A percentile compares a stretch with the other conserved stretches of the same genome.
phyloP scores from a whole-genome alignment of 1,140 invertebrate genomes.

The Dreissena rostriformis region DNA sequence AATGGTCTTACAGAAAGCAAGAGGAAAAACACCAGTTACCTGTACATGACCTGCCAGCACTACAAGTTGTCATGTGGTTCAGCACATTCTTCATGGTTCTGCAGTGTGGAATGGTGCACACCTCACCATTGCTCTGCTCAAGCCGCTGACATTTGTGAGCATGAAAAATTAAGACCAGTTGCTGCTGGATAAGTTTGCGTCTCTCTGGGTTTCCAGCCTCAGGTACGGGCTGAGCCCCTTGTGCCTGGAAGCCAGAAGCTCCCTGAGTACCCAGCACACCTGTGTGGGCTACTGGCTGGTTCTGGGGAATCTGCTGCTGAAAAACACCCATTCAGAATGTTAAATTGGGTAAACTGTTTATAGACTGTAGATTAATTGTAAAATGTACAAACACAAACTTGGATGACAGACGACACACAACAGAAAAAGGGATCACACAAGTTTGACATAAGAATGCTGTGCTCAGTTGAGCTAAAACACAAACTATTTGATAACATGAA shows the following conservation, averaged over 20 bases:
- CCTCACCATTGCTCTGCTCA: conserved; percentile 84
- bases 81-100: conserved; percentile 99
- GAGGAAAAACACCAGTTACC: conserved; percentile 65
- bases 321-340: no score
- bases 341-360: no score
- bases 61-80: conserved; percentile 99
- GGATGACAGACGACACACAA: no score
- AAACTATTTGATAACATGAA: no score
- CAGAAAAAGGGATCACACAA: no score
- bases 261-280: conserved; percentile 53
- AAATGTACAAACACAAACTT: no score
- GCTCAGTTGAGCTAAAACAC: no score
- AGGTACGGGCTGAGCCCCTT: conserved; percentile 65
- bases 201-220: conserved; percentile 95
- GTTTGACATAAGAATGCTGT: no score
- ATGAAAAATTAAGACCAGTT: conserved; percentile 97
- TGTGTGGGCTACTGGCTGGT: conserved; percentile 44
- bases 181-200: conserved; percentile 99
- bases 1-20: no score
- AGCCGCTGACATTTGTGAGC: conserved; percentile 99
- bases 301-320: conserved; percentile 33
- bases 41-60: conserved; percentile 87
- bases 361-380: no score
- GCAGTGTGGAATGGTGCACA: conserved; percentile 96
- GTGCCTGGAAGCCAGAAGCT: conserved; percentile 26